Conservation (phyloP, 1,140 invertebrate genomes). For the Tetragonula clypearis region DNA sequence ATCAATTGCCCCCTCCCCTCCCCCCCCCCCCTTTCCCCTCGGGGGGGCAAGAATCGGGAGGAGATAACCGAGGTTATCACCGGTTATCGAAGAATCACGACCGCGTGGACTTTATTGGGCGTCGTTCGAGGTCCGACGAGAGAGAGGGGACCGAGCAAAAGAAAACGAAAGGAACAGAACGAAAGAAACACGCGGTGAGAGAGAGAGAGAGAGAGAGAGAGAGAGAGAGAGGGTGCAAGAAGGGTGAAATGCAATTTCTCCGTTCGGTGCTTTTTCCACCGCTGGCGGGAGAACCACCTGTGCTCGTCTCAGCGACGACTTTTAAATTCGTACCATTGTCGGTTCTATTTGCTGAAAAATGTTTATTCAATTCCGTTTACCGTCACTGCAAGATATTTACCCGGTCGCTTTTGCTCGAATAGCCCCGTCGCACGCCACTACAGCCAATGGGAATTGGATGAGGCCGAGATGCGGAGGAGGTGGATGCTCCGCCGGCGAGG, state of each 20-base stretch:
- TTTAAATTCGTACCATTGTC: conserved; percentile 80
- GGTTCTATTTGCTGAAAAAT: conserved; percentile 79
- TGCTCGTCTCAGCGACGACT: conserved; percentile 77
- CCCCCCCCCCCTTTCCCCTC: no score
- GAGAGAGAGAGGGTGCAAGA: not conserved
- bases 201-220: not conserved
- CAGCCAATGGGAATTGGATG: conserved; percentile 65
- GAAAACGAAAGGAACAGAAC: not conserved
- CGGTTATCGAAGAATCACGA: conserved; percentile 32
- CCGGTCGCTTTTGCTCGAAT: conserved; percentile 68
- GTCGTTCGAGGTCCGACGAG: not conserved
- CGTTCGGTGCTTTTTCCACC: conserved; percentile 68
- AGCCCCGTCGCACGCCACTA: conserved; percentile 53
- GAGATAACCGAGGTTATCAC: conserved; percentile 61
- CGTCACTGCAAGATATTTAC: conserved; percentile 76
- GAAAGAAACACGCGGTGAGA: conserved; percentile 1
- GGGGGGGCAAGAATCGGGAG: conserved; percentile 69
- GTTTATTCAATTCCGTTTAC: conserved; percentile 80
- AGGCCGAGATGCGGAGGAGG: conserved; percentile 32
- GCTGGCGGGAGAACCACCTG: conserved; percentile 69
- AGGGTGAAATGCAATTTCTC: conserved; percentile 78
- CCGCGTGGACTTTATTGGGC: conserved; percentile 11
- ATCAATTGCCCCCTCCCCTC: no score
- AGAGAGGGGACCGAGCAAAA: not conserved
- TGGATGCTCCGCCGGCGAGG: not conserved